A percentile compares a stretch with the other conserved stretches of the same genome.
phyloP scores from a whole-genome alignment of 2,888 invertebrate genomes.

The Melolontha melolontha region DNA sequence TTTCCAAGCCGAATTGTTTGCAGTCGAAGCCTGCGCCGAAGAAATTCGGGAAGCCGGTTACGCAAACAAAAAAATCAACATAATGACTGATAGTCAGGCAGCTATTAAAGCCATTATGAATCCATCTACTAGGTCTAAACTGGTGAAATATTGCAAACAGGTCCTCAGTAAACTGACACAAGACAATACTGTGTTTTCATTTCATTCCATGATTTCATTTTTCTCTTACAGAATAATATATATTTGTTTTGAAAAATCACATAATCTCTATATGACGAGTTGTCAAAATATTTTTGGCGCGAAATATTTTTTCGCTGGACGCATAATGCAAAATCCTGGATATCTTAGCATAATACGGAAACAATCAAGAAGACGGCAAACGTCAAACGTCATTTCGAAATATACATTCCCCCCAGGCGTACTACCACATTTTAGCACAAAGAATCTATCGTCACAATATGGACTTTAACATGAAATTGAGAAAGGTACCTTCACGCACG shows the following conservation, averaged over 20 bases:
- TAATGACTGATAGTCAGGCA: too few relatives aligned
- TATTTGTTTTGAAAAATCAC: not conserved
- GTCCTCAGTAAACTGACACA: too few relatives aligned
- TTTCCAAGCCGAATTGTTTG: too few relatives aligned
- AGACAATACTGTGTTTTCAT: too few relatives aligned
- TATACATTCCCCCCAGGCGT: slow-evolving; percentile 47
- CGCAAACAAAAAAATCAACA: too few relatives aligned
- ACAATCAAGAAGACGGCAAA: slow-evolving; percentile 30
- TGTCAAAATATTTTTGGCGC: slow-evolving; percentile 13
- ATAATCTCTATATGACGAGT: not conserved
- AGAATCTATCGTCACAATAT: slow-evolving; percentile 41
- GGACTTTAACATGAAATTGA: slow-evolving; percentile 50
- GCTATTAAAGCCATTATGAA: too few relatives aligned
- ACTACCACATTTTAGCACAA: slow-evolving; percentile 48
- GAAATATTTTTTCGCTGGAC: not conserved
- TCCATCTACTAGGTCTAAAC: too few relatives aligned
- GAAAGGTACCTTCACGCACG: slow-evolving; percentile 50
- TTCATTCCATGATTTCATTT: too few relatives aligned
- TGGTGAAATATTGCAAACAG: too few relatives aligned
- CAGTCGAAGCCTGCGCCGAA: too few relatives aligned
- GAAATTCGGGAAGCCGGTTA: too few relatives aligned
- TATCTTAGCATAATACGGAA: slow-evolving; percentile 22
- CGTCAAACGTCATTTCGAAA: slow-evolving; percentile 45
- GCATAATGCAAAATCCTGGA: slow-evolving; percentile 12
- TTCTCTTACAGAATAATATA: too few relatives aligned